Conservation (phyloP, 1,140 invertebrate species). For the Ceratina calcarata region DNA sequence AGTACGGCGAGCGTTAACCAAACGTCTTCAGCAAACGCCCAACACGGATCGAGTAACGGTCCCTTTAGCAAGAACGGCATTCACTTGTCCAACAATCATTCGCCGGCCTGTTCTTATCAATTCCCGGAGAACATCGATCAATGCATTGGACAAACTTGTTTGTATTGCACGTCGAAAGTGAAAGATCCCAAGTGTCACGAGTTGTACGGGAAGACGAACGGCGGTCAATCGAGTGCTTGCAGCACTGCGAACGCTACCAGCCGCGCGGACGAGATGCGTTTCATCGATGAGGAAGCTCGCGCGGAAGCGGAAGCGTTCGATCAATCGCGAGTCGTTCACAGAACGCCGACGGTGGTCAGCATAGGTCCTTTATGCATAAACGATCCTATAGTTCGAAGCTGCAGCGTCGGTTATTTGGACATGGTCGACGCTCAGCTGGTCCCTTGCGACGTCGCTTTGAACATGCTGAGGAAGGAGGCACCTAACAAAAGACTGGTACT, state of each 20-base stretch:
- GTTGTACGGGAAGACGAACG: constrained; percentile 61
- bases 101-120: constrained; percentile 72
- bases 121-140: constrained; percentile 69
- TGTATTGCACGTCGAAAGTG: constrained; percentile 59
- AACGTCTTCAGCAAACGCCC: constrained; percentile 8
- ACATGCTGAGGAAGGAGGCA: constrained; percentile 86
- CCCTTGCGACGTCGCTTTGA: constrained; percentile 86
- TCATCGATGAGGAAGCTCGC: constrained; percentile 84
- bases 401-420: constrained; percentile 92
- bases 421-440: constrained; percentile 87
- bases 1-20: neutral
- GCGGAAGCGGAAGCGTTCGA: constrained; percentile 50
- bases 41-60: constrained; percentile 15
- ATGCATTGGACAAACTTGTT: constrained; percentile 57
- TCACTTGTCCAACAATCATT: constrained; percentile 44
- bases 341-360: constrained; percentile 84
- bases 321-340: constrained; percentile 78
- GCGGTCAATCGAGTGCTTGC: constrained; percentile 11
- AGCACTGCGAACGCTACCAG: constrained; percentile 13
- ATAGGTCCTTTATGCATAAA: constrained; percentile 83
- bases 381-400: constrained; percentile 90
- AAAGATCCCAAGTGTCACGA: constrained; percentile 68
- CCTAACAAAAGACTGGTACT: constrained; percentile 87
- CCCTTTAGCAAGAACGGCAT: constrained; percentile 35
- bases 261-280: constrained; percentile 83